Base-by-base conservation (phyloP, 2,888 invertebrate genomes). In the Chelonus formosanus region DNA sequence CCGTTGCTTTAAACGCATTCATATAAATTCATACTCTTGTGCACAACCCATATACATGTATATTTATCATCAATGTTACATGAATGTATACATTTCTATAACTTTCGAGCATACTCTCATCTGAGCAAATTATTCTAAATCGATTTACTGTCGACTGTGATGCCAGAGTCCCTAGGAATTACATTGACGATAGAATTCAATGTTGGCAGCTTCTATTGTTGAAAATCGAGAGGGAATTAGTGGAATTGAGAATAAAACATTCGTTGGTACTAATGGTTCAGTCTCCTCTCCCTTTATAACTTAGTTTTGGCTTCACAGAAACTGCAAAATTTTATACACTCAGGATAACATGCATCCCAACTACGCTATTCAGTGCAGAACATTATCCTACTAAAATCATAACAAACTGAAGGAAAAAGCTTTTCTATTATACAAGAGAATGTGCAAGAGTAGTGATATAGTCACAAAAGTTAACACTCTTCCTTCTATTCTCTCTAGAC, bases 71-170 rank as follows among this genome's bases (percentile, higher is more conserved):
- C 40, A 4, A 40, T 40, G 6, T 40, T 31, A 52, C 31, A 52
- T 52, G 6, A 40, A 53, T 53, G 43, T 50, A 31, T 32, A 53
- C 10, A 47, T 6, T n/a, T 31, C 52, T 40, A 40, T n/a, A 67
- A 62, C 53, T 66, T 66, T 66, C 57, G 62, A 50, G 47, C 44
- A 10, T 62, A 61, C 35, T 56, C 54, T 52, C 40, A 36, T 52
- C 45, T 10, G 52, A 53, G 44, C 62, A 62, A 62, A 67, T 67
- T 63, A 67, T 63, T 63, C 57, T 45, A 47, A 58, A 67, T 67
- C 66, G 66, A 67, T 67, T 67, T 61, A 61, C 44, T 53, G 61
- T 61, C 53, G 52, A 53, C 35, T 44, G n/a, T 44, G 32, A 20
- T 20, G 20, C 20, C 1, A 20, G 20, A 40, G 34, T 32, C 47